A percentile compares a stretch with the other conserved stretches of the same genome.
phyloP scores from a whole-genome alignment of 2,888 invertebrate genomes.

The Taphrorychus bicolor region DNA sequence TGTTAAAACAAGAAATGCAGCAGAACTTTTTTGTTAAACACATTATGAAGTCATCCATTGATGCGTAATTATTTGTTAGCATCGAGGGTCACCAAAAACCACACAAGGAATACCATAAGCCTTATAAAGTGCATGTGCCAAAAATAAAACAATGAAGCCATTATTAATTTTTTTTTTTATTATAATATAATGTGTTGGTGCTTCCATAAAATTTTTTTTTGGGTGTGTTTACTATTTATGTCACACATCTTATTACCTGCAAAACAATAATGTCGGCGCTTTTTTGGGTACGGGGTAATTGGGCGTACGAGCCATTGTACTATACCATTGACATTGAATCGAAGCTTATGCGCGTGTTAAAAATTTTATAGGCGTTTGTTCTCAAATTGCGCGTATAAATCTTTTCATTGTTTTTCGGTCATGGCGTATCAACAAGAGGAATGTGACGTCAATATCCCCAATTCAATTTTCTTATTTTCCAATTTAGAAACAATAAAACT shows the following conservation, averaged over 20 bases:
- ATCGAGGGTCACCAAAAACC: too few relatives aligned
- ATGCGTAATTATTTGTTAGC: too few relatives aligned
- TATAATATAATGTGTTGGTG: not conserved
- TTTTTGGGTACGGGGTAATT: not conserved
- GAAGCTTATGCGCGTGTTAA: not conserved
- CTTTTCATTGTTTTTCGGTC: constrained; percentile 5
- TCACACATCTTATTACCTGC: not conserved
- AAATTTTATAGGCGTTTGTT: constrained; percentile 8
- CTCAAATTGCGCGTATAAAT: constrained; percentile 11
- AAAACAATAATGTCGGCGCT: not conserved
- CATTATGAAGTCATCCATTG: too few relatives aligned
- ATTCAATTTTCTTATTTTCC: not conserved
- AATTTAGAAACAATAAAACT: too few relatives aligned
- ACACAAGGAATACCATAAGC: too few relatives aligned
- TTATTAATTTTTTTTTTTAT: not conserved
- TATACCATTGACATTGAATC: constrained; percentile 17
- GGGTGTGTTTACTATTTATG: not conserved
- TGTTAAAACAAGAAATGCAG: too few relatives aligned
- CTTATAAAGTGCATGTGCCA: too few relatives aligned
- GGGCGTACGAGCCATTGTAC: constrained; percentile 9
- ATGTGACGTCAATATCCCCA: not conserved
- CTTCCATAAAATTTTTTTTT: not conserved
- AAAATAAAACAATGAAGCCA: not conserved
- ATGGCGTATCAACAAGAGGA: constrained; percentile 1
- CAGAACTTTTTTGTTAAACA: too few relatives aligned